phyloP scores from a whole-genome alignment of 2,888 invertebrate species.

The Sepiola atlantica region DNA sequence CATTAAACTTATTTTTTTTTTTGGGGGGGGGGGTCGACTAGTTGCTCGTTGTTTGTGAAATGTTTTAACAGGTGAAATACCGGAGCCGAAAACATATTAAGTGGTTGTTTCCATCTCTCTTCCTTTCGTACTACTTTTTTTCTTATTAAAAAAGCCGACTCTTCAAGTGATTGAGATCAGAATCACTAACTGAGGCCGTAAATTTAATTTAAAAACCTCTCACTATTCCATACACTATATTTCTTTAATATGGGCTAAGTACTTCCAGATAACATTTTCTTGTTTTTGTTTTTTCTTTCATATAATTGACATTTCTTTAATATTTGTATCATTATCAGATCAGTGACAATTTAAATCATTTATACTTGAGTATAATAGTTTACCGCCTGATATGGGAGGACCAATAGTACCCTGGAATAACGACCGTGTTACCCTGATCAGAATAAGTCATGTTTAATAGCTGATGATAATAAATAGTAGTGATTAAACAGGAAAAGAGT shows the following conservation, averaged over 20 bases:
- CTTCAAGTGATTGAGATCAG: neutral
- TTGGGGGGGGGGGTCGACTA: neutral
- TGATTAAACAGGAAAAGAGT: no score
- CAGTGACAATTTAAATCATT: neutral
- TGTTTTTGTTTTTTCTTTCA: neutral
- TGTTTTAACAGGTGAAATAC: conserved; percentile 32
- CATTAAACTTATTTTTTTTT: no score
- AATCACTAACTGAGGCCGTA: neutral
- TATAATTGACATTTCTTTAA: neutral
- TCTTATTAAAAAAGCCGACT: neutral
- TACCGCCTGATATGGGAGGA: no score
- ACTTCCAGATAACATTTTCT: neutral
- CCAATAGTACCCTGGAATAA: no score
- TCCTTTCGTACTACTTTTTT: neutral
- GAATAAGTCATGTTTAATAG: no score
- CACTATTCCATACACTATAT: neutral
- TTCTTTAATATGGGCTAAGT: neutral
- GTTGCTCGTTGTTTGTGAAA: neutral
- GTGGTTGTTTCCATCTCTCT: neutral
- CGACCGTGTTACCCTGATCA: no score
- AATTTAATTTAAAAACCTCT: neutral
- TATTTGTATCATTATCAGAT: neutral
- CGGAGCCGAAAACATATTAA: neutral
- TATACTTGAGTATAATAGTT: neutral
- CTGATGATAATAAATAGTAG: no score